phyloP scores from a whole-genome alignment of 2,797 vertebrate genomes.

The Gephyroberyx darwinii region DNA sequence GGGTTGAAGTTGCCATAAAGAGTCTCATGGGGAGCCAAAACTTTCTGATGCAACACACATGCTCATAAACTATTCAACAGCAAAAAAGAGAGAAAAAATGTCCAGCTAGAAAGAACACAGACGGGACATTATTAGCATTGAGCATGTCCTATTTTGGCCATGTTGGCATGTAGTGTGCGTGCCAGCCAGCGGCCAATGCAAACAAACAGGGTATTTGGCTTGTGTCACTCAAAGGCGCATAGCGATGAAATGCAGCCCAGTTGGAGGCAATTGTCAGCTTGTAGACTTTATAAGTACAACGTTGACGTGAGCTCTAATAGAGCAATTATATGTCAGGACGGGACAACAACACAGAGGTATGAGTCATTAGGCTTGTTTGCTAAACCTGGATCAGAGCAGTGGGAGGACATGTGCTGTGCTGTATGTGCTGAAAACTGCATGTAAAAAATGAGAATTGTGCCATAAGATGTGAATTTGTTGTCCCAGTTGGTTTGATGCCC shows the following conservation, averaged over 20 bases:
- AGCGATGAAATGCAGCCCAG: constrained; percentile 74
- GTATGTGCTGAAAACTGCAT: constrained; percentile 10
- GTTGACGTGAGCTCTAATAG: constrained; percentile 66
- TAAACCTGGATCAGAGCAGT: constrained; percentile 27
- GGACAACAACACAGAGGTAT: constrained; percentile 41
- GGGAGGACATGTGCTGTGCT: constrained; percentile 7
- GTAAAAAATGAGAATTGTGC: constrained; percentile 16
- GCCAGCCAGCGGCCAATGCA: constrained; percentile 71
- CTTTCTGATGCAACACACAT: constrained; percentile 62
- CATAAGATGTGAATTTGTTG: constrained; percentile 45
- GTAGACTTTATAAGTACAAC: constrained; percentile 62
- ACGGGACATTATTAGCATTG: constrained; percentile 71
- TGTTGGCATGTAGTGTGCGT: constrained; percentile 69
- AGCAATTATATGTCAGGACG: constrained; percentile 58
- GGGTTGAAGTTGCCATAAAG: constrained; percentile 9
- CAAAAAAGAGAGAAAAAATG: constrained; percentile 8
- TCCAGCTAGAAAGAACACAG: constrained; percentile 53
- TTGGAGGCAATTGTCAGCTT: constrained; percentile 71
- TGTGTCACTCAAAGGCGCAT: constrained; percentile 73
- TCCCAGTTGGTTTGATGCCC: constrained; percentile 43
- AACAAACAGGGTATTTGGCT: constrained; percentile 78
- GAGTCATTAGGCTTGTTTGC: constrained; percentile 49
- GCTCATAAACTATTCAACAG: constrained; percentile 44
- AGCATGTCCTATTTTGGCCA: constrained; percentile 76
- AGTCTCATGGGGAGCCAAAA: constrained; percentile 6